Percentiles rank a stretch among this genome's conserved stretches.
These are phyloP conservation scores for Phenganax stokvisi DNA, from an alignment of 92 coral and sea anemone species.

Conservation along the genomic window DNA sequence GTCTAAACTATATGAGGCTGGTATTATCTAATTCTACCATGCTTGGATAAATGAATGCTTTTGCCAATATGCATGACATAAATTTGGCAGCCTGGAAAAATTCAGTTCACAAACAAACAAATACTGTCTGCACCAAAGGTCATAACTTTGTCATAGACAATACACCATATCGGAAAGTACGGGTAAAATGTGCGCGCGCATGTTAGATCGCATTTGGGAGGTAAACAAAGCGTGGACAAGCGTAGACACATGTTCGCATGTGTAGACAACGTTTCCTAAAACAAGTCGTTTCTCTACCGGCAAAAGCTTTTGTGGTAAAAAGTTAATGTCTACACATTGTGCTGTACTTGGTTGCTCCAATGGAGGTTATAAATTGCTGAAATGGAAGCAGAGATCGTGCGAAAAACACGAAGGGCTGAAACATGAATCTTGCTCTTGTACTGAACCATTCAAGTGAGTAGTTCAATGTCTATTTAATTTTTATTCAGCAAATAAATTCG, in stretches of 20 bases:
- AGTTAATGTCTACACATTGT: background rate
- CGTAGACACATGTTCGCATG: background rate
- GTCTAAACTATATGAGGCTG: constrained; percentile 33
- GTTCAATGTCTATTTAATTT: background rate
- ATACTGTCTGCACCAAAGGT: constrained; percentile 5
- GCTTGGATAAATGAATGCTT: constrained; percentile 29
- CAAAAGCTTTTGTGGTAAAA: background rate
- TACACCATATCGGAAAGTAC: no score
- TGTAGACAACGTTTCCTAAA: background rate
- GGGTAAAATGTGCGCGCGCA: no score
- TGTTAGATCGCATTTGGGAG: no score
- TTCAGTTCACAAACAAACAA: background rate
- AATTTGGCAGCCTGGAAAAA: constrained; percentile 12
- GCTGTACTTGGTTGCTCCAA: constrained; percentile 1
- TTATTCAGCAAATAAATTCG: background rate
- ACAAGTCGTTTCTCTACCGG: background rate
- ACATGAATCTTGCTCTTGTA: background rate
- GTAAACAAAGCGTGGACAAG: background rate
- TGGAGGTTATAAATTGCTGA: background rate
- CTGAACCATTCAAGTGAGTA: background rate
- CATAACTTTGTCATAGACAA: constrained; percentile 29
- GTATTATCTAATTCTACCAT: constrained; percentile 30
- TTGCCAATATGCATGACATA: constrained; percentile 24
- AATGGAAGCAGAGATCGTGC: background rate
- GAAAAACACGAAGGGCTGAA: background rate